Evolutionary conservation across 2,113 vertebrate genomes (phyloP), one percentile per base, ranked within the genome.

Genomic region (Percina caprodes): DNA sequence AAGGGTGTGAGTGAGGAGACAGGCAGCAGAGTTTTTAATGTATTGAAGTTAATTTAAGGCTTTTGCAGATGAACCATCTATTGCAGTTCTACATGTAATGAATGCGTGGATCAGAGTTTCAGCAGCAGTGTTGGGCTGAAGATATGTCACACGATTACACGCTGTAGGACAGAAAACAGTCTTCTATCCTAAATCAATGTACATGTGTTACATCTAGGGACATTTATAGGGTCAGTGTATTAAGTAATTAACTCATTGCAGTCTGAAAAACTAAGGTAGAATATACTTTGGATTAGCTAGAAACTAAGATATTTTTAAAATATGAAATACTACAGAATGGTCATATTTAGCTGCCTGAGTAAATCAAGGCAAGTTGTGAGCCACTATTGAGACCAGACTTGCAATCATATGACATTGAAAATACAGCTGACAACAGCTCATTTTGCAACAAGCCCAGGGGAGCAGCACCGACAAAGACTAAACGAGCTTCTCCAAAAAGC

Each of bases 401-500:
- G 69, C 42, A 63, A 70, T 77, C 72, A 86, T 83, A 69, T 86
- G 84, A 82, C 60, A 86, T 76, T 77, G 79, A 71, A 88, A 88
- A 90, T 82, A 81, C 73, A 83, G 84, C 88, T 90, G 85, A 88
- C 88, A 80, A 84, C 83, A 79, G 88, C 89, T 90, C 76, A 88
- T 92, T 92, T 79, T 74, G 80, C 86, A 77, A 80, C 70, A 71
- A 67, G 88, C 86, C 86, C 11, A 2, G 67, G 90, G 91, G 83
- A 87, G 67, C 77, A 61, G 80, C 83, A 80, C 52, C 63, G 46
- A 87, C 83, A 85, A 86, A 87, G 76, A 85, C 72, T 80, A 88
- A 91, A 94, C 92, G 86, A 89, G 90, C 91, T 91, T 89, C 86
- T 89, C 94, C 80, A 89, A 84, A 90, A 86, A 82, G 78, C 59